These are phyloP conservation scores for Hetaerina americana DNA, from an alignment of 1,140 invertebrate genomes.

Conservation along the genomic window DNA sequence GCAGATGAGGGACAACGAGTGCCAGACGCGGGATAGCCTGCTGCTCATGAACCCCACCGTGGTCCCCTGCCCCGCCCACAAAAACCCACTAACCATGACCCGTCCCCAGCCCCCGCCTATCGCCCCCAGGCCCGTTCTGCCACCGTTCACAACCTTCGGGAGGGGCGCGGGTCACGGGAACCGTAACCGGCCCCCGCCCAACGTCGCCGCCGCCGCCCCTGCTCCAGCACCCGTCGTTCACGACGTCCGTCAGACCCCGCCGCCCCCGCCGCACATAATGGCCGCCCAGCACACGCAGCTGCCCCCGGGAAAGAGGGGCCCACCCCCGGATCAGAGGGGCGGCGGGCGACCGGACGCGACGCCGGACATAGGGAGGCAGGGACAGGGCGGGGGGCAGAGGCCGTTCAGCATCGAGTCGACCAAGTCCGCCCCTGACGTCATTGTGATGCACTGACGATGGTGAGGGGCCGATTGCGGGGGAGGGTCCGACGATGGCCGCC, in stretches of 20 bases:
- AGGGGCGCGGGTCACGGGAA: constrained; percentile 21
- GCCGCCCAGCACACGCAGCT: constrained; percentile 23
- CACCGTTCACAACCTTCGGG: constrained; percentile 38
- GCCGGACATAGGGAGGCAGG: constrained; percentile 15
- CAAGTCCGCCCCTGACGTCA: constrained; percentile 76
- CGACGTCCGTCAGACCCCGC: constrained; percentile 15
- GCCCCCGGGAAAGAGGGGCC: constrained; percentile 24
- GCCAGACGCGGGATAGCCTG: constrained; percentile 63
- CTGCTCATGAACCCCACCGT: constrained; percentile 35
- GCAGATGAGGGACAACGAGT: constrained; percentile 62
- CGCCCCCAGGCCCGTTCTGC: constrained; percentile 15
- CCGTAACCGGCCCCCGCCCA: constrained; percentile 16
- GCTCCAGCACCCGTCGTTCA: constrained; percentile 16
- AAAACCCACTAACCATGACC: constrained; percentile 15
- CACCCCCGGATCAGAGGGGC: constrained; percentile 14
- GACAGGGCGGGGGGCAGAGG: constrained; percentile 24
- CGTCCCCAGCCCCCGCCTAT: constrained; percentile 16
- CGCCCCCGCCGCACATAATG: constrained; percentile 13
- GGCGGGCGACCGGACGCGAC: not conserved
- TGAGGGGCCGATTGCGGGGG: constrained; percentile 19
- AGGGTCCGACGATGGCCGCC: not conserved
- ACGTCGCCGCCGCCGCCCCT: constrained; percentile 14
- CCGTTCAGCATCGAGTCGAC: constrained; percentile 62
- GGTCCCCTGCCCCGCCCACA: constrained; percentile 14
- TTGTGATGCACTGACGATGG: constrained; percentile 63